Evolutionary conservation across 2,797 vertebrate species (phyloP).

Genomic region (Glossophaga mutica): DNA sequence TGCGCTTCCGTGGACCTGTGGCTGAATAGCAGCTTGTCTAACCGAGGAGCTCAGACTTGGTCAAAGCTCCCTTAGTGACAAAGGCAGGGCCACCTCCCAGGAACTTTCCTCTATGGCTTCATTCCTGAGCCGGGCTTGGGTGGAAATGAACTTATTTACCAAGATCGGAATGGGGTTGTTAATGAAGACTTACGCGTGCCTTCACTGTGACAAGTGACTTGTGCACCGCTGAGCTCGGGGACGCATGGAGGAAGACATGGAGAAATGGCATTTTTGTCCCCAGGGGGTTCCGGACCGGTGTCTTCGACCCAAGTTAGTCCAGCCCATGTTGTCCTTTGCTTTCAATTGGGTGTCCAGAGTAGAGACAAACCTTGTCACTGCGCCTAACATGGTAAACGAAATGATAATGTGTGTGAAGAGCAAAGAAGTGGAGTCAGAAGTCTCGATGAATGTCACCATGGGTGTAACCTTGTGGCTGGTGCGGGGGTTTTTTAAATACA

Average conservation of each 20-base stretch:
- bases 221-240: constrained; percentile 48
- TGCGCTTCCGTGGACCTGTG: constrained; percentile 76
- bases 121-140: constrained; percentile 82
- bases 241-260: not conserved
- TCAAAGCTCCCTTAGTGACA: constrained; percentile 75
- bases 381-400: constrained; percentile 34
- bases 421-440: constrained; percentile 19
- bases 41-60: constrained; percentile 66
- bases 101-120: constrained; percentile 79
- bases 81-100: constrained; percentile 82
- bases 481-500: constrained; percentile 59
- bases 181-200: constrained; percentile 83
- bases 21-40: constrained; percentile 81
- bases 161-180: constrained; percentile 80
- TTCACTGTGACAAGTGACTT: constrained; percentile 80
- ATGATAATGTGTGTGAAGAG: not conserved
- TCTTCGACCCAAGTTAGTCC: constrained; percentile 59
- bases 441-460: not conserved
- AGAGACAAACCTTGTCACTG: constrained; percentile 58
- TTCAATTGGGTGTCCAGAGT: constrained; percentile 6
- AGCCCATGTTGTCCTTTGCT: constrained; percentile 63
- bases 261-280: constrained; percentile 62
- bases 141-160: constrained; percentile 86
- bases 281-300: constrained; percentile 16
- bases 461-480: constrained; percentile 49